These are phyloP conservation scores for Noctuana brunneofusca DNA, from an alignment of 2,888 invertebrate species.

Conservation along the genomic window DNA sequence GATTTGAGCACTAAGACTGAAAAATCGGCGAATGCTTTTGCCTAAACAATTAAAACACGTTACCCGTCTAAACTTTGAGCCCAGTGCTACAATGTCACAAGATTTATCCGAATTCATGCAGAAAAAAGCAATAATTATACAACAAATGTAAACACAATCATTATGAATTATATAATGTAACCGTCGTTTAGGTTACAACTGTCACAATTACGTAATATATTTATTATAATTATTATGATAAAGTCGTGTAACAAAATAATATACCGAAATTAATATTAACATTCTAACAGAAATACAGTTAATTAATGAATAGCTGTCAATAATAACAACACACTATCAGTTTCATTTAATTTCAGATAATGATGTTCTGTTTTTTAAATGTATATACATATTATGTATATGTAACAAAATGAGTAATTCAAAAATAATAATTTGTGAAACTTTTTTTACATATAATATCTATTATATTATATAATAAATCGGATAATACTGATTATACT, in stretches of 20 bases:
- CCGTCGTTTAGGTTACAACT: slow-evolving; percentile 18
- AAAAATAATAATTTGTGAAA: slow-evolving; percentile 9
- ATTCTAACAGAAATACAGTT: neutral
- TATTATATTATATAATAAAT: slow-evolving; percentile 8
- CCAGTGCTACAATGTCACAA: slow-evolving; percentile 31
- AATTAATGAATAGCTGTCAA: no score
- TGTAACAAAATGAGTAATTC: neutral
- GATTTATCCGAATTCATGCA: slow-evolving; percentile 36
- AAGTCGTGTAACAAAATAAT: neutral
- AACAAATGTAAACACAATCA: slow-evolving; percentile 21
- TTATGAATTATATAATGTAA: slow-evolving; percentile 9
- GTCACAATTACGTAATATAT: neutral
- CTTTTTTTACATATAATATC: slow-evolving; percentile 4
- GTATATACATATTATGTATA: neutral
- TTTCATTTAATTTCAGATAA: slow-evolving; percentile 4
- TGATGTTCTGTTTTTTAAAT: neutral
- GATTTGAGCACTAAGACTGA: slow-evolving; percentile 81
- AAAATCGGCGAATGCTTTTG: slow-evolving; percentile 66
- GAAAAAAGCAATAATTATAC: slow-evolving; percentile 38
- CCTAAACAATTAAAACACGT: slow-evolving; percentile 48
- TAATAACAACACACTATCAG: no score
- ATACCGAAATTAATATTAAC: no score
- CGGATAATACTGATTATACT: neutral
- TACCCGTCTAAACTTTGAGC: slow-evolving; percentile 47
- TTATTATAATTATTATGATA: neutral